Base-by-base conservation (phyloP, 2,113 vertebrate species). In the Pseudorectes ferrugineus region DNA sequence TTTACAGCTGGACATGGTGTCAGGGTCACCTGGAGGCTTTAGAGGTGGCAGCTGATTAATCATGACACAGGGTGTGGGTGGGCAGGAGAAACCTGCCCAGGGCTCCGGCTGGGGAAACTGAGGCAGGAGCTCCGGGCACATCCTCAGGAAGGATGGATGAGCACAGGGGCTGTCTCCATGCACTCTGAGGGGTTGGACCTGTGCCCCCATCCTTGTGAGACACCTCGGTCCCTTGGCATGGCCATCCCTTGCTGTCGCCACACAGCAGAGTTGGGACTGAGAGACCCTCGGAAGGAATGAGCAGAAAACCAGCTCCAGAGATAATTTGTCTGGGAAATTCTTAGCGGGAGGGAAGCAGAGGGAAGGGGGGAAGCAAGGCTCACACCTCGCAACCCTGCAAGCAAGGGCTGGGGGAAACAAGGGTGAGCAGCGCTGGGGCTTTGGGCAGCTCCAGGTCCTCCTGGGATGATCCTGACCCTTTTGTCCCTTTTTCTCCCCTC, bases 401-500 rank as follows among this genome's bases (percentile, higher is more conserved):
- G 24, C 1, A 3, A 15, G 35, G 51, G 23, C 29, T 42, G 42
- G 20, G n/a, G 24, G 2, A 14, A 18, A 21, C 1, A 6, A 46
- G 28, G 40, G 6, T 0, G 57, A 36, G 13, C 48, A 57, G 68
- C 1, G 2, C 33, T 0, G 3, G 42, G 38, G 40, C 22, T 68
- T 36, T 35, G 8, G 7, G 31, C 46, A 20, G 49, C 45, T 54
- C 58, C 16, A 5, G 38, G 14, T 3, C 14, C 26, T 33, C 31
- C 55, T 24, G 46, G 36, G 6, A 11, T 10, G 5, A 49, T 68
- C 33, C 19, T 0, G 1, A 5, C 6, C 17, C 28, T 18, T 35
- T 62, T 25, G 0, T 1, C 1, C 24, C 15, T 5, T 15, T 40
- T 6, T 2, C 4, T 2, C 2, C 4, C 11, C 4, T 11, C n/a